Percentiles rank a stretch among this genome's conserved stretches.
Evolutionary conservation across 2,797 vertebrate genomes (phyloP).

Genomic region (Coluber constrictor): DNA sequence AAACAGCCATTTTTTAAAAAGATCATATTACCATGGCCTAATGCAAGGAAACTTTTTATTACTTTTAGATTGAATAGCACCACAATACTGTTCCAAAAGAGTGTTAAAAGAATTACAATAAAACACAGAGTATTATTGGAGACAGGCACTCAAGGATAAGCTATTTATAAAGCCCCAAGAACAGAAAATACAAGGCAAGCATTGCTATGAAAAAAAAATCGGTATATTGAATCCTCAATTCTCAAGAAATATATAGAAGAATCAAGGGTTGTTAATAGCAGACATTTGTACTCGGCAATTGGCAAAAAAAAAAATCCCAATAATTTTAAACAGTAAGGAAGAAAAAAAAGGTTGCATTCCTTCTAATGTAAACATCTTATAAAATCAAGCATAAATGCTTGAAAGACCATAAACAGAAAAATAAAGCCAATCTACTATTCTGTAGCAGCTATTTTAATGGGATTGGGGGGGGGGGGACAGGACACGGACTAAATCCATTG

Average conservation of each 20-base stretch:
- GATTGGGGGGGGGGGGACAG: fast-evolving
- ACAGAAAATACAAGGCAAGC: neutral
- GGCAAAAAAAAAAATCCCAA: neutral
- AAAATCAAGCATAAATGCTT: neutral
- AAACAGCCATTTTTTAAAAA: neutral
- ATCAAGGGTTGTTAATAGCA: no score
- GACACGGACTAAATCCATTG: neutral
- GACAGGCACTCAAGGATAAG: neutral
- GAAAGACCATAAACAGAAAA: neutral
- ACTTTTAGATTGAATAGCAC: neutral
- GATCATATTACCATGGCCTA: neutral
- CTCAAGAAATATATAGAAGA: neutral
- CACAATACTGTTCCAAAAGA: neutral
- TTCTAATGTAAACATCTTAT: neutral
- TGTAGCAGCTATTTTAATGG: neutral
- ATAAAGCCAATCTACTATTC: neutral
- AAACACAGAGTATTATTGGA: neutral
- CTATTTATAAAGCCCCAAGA: neutral
- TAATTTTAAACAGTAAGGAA: neutral
- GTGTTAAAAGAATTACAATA: neutral
- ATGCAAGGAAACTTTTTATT: neutral
- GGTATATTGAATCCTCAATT: neutral
- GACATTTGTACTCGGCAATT: neutral
- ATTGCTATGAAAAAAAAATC: no score
- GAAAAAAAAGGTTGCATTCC: neutral